Percentiles rank a stretch among this genome's conserved stretches.
Conservation (phyloP, 2,888 invertebrate species). For the Macrophya annulata region DNA sequence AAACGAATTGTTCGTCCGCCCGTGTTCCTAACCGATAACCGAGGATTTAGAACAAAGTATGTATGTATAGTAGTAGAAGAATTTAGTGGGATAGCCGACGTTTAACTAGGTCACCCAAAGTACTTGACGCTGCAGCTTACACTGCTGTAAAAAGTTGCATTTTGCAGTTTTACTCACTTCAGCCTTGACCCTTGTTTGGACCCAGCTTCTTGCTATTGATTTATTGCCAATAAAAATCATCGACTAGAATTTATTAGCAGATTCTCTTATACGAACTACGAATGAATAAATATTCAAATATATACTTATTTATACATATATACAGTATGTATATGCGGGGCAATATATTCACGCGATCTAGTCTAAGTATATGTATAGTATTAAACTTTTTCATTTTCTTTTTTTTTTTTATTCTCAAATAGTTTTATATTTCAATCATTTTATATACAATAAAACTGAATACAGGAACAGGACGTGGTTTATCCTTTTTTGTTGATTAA, state of each 20-base stretch:
- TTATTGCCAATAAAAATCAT: conserved; percentile 35
- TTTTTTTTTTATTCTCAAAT: neutral
- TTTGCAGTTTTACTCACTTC: conserved; percentile 40
- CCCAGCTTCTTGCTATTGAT: conserved; percentile 28
- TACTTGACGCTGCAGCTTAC: conserved; percentile 26
- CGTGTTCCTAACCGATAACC: conserved; percentile 44
- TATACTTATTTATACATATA: too few relatives aligned
- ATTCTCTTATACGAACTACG: conserved; percentile 19
- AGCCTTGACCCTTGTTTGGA: conserved; percentile 44
- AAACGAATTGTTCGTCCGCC: conserved; percentile 32
- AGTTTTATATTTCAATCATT: too few relatives aligned
- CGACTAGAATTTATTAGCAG: conserved; percentile 13
- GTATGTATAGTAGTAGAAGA: conserved; percentile 2
- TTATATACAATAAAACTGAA: neutral
- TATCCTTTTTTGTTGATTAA: neutral
- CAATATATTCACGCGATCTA: neutral
- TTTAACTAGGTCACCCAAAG: conserved; percentile 50
- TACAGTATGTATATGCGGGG: too few relatives aligned
- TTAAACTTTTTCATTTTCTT: neutral
- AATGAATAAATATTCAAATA: too few relatives aligned
- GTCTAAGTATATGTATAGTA: neutral
- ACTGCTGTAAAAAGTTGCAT: conserved; percentile 31
- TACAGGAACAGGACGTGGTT: neutral
- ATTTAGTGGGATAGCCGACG: conserved; percentile 32
- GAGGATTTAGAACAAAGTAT: conserved; percentile 52